Evolutionary conservation across 2,888 invertebrate species (phyloP).

Genomic region (Nemotelus pantherinus): DNA sequence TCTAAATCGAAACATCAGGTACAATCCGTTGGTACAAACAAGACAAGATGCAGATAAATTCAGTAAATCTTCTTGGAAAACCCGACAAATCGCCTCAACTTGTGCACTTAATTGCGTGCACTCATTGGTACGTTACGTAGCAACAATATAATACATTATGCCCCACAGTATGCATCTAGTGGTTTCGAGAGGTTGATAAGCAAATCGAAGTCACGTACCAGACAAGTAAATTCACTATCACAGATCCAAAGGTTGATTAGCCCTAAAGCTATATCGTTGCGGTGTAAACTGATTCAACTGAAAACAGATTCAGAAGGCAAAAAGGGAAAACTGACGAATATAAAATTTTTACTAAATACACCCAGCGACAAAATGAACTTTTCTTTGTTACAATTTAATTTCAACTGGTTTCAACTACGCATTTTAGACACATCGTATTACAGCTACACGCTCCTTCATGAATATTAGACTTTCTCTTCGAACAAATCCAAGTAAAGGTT

Average conservation of each 20-base stretch:
- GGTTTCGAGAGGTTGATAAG: slow-evolving; percentile 39
- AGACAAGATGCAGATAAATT: slow-evolving; percentile 42
- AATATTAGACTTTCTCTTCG: too few species aligned
- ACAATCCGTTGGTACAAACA: slow-evolving; percentile 1
- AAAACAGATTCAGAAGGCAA: slow-evolving; percentile 30
- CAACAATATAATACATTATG: slow-evolving; percentile 33
- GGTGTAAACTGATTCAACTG: slow-evolving; percentile 11
- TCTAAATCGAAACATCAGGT: not conserved
- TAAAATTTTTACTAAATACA: not conserved
- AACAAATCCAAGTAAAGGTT: too few species aligned
- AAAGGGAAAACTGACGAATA: not conserved
- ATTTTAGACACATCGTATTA: too few species aligned
- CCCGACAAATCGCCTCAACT: slow-evolving; percentile 42
- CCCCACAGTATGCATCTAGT: slow-evolving; percentile 25
- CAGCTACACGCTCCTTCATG: too few species aligned
- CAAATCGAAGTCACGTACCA: slow-evolving; percentile 45
- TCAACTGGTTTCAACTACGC: too few species aligned
- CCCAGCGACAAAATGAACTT: not conserved
- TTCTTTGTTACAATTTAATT: too few species aligned
- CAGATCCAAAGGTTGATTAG: slow-evolving; percentile 43
- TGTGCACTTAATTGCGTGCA: slow-evolving; percentile 43
- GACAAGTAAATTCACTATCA: slow-evolving; percentile 43
- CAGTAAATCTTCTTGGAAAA: slow-evolving; percentile 42
- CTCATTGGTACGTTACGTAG: slow-evolving; percentile 28
- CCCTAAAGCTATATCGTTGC: slow-evolving; percentile 34